phyloP scores from a whole-genome alignment of 1,140 invertebrate species.

The Dendroctonus valens region DNA sequence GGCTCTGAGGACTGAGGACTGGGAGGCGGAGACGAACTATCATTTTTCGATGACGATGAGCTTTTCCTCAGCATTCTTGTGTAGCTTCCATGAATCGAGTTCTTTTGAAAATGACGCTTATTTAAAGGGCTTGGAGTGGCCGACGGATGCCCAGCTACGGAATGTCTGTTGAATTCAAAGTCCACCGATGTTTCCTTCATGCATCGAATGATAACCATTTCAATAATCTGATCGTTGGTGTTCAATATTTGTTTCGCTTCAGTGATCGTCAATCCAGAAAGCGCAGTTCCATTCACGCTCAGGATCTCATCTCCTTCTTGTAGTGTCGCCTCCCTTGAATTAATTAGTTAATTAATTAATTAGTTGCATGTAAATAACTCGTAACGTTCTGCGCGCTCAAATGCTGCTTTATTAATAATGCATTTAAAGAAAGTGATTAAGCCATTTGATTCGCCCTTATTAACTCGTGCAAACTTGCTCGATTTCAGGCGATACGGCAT shows the following conservation, averaged over 20 bases:
- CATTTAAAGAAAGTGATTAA: too few relatives aligned
- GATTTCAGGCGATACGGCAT: too few relatives aligned
- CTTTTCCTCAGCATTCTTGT: conserved; percentile 54
- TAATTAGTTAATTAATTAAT: too few relatives aligned
- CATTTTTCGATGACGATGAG: conserved; percentile 47
- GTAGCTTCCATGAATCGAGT: conserved; percentile 58
- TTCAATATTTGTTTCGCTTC: conserved; percentile 72
- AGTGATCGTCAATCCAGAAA: conserved; percentile 71
- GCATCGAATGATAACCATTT: conserved; percentile 62
- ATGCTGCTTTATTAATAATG: too few relatives aligned
- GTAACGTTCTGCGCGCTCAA: too few relatives aligned
- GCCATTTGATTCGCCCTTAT: too few relatives aligned
- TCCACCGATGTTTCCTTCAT: conserved; percentile 68
- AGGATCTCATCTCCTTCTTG: conserved; percentile 79
- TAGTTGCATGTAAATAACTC: too few relatives aligned
- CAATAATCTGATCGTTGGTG: conserved; percentile 65
- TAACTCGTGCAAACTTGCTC: too few relatives aligned
- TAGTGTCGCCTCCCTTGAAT: conserved; percentile 57
- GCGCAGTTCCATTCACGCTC: conserved; percentile 75
- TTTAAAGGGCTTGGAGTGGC: conserved; percentile 41
- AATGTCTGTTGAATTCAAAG: conserved; percentile 58
- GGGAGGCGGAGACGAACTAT: conserved; percentile 42
- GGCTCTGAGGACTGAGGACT: conserved; percentile 24
- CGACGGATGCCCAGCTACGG: conserved; percentile 34
- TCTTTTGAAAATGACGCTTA: conserved; percentile 61